phyloP scores from a whole-genome alignment of 2,113 vertebrate species.

The Malurus cyaneus region DNA sequence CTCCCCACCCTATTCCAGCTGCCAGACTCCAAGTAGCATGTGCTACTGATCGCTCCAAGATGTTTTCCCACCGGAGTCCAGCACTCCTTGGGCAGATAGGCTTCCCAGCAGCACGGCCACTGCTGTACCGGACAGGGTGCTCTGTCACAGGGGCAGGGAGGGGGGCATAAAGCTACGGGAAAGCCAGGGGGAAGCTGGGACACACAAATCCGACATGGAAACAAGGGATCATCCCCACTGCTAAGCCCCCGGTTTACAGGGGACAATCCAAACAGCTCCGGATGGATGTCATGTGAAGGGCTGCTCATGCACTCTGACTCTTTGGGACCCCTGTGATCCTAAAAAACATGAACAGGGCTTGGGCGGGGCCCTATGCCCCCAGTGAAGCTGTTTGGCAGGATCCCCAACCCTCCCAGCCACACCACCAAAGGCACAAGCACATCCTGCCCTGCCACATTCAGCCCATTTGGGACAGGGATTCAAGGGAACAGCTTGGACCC shows the following conservation, averaged over 20 bases:
- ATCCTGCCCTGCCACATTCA: fast-evolving
- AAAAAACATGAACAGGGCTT: fast-evolving
- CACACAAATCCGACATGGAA: background rate
- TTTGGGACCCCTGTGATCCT: fast-evolving
- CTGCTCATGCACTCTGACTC: fast-evolving
- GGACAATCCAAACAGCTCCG: background rate
- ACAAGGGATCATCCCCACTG: background rate
- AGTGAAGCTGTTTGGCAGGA: background rate
- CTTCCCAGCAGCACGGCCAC: background rate
- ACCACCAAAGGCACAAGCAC: fast-evolving
- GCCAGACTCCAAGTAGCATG: constrained; percentile 64
- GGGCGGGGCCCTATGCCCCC: fast-evolving
- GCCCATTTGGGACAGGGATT: fast-evolving
- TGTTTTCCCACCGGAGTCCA: constrained; percentile 28
- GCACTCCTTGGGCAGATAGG: background rate
- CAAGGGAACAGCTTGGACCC: background rate
- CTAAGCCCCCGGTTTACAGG: background rate
- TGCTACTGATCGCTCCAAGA: constrained; percentile 62
- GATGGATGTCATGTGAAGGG: fast-evolving
- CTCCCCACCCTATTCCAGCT: constrained; percentile 62
- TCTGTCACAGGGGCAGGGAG: background rate
- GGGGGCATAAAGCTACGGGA: background rate
- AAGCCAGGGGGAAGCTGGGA: background rate
- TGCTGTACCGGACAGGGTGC: fast-evolving
- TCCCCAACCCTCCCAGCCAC: background rate